Conservation (phyloP, 2,888 invertebrate species). For the Hydroisotoma schaefferi region DNA sequence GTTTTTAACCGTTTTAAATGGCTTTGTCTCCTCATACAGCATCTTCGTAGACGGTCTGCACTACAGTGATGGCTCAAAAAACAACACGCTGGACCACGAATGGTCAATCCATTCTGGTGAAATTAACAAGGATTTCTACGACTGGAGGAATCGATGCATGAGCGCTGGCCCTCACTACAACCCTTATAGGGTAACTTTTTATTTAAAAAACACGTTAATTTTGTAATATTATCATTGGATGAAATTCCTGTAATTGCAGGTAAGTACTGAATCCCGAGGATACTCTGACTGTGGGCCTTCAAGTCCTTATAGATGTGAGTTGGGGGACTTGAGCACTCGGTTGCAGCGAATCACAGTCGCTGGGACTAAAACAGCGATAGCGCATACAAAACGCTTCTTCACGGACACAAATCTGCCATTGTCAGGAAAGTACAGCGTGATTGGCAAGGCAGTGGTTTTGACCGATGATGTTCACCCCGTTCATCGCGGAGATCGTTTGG, state of each 20-base stretch:
- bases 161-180: constrained; percentile 74
- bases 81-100: constrained; percentile 55
- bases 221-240: not conserved
- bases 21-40: too few species aligned
- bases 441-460: constrained; percentile 79
- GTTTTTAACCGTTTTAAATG: too few species aligned
- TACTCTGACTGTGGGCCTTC: constrained; percentile 52
- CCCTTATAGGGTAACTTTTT: constrained; percentile 62
- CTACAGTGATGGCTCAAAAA: constrained; percentile 74
- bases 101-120: constrained; percentile 79
- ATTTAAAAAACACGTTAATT: not conserved
- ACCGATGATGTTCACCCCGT: constrained; percentile 83
- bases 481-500: constrained; percentile 81
- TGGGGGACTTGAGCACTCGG: constrained; percentile 66
- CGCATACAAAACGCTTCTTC: constrained; percentile 68
- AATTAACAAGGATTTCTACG: constrained; percentile 82
- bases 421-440: constrained; percentile 67
- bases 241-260: constrained; percentile 16
- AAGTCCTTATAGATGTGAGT: constrained; percentile 54
- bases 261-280: constrained; percentile 47
- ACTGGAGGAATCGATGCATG: constrained; percentile 80
- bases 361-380: constrained; percentile 65
- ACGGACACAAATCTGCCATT: constrained; percentile 74
- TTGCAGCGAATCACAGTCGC: constrained; percentile 64
- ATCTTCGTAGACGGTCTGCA: constrained; percentile 77